Evolutionary conservation across 2,113 vertebrate genomes (phyloP), one percentile per base, ranked within the genome.

Genomic region (Ceratotherium simum): DNA sequence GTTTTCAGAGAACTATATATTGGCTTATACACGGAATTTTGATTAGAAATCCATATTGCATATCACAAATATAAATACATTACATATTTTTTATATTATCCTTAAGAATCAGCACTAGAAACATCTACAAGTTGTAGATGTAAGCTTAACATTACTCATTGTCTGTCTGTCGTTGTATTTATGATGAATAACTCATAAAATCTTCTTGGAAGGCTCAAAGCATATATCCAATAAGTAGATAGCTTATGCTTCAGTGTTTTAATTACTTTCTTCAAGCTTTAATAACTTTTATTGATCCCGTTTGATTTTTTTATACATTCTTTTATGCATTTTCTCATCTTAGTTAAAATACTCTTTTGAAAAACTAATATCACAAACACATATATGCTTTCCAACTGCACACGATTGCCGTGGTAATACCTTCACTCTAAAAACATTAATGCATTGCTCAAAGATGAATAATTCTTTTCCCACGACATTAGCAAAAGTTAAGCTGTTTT

Each of bases 81-180:
- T 73, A 27, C 11, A 69, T 69, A 87, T 27, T 69, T 21, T 46
- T 87, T 65, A 83, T 60, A 73, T 56, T 54, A 9, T 69, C 67
- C 65, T 89, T 69, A 73, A 25, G 90, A 92, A 48, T 82, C n/a
- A 93, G 58, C 67, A 83, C 48, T 69, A 56, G 20, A n/a, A 94
- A 69, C 54, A 58, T 17, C 56, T 60, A 80, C 64, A 51, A 33
- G 23, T 29, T 95, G 73, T 82, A 36, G 36, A 80, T 89, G 5
- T 85, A 83, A 94, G n/a, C 33, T 54, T 89, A 85, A 81, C 58
- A 89, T 92, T 90, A 25, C 20, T 39, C 25, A 42, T 51, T 56
- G 31, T 70, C 36, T 65, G 25, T 51, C 13, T 16, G 33, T 58
- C 23, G 67, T 64, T 56, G 62, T 83, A 54, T 42, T 95, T 92